Conservation (phyloP, 2,113 vertebrate species). For the Ciconia maguari region DNA sequence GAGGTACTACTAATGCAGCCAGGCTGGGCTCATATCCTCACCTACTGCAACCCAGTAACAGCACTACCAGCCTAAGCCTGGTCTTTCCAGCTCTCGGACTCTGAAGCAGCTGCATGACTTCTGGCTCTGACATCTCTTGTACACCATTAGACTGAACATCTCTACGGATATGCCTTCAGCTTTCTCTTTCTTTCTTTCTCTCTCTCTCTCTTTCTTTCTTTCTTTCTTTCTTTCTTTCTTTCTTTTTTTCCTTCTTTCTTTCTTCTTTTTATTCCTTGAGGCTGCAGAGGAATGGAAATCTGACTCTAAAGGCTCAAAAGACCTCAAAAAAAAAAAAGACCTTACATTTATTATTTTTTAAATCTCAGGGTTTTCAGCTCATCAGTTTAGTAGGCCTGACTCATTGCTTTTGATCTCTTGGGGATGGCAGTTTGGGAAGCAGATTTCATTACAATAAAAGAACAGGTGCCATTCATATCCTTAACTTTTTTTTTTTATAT, state of each 20-base stretch:
- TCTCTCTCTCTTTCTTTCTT: not conserved
- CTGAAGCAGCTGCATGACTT: not conserved
- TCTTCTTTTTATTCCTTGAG: not conserved
- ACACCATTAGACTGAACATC: not conserved
- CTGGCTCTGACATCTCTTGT: not conserved
- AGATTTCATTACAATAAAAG: slow-evolving; percentile 21
- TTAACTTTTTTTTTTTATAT: not conserved
- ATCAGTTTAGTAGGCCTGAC: not conserved
- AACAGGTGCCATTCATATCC: not conserved
- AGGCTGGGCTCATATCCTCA: not conserved
- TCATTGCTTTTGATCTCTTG: not conserved
- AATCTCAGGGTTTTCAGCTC: not conserved
- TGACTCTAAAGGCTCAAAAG: not conserved
- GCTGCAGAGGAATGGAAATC: not conserved
- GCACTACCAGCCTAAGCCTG: not conserved
- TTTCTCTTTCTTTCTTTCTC: not conserved
- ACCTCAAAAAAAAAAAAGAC: not conserved
- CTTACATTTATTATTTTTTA: not conserved
- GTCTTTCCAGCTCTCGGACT: not conserved
- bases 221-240: too few species aligned
- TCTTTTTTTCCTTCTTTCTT: too few species aligned
- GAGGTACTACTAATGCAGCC: not conserved
- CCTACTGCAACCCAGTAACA: not conserved
- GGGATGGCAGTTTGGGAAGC: not conserved
- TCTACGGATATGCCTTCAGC: not conserved